Base-by-base conservation (phyloP, 2,113 vertebrate genomes). In the Argyrosomus japonicus region DNA sequence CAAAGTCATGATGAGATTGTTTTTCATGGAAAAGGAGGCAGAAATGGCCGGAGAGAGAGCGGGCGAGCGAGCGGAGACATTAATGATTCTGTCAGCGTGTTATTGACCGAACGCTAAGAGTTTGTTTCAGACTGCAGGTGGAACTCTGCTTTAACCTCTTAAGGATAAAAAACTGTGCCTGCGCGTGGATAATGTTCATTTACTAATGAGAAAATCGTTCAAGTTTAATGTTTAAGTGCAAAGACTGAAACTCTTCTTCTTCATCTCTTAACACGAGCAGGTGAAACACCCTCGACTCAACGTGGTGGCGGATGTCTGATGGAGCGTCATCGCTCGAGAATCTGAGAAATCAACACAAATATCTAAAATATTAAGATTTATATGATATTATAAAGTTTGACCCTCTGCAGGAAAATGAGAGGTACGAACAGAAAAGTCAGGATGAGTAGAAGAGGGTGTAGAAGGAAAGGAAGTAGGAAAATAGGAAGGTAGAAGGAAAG, bases 1-100 rank as follows among this genome's bases (percentile, higher is more conserved):
- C 84, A 77, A 81, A 81, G 82, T 81, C 83, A 72, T 9, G 54
- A 79, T 53, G 68, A 40, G 69, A 64, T 9, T 18, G 57, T 40
- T 76, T 53, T 73, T 80, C 64, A 60, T 19, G 56, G 14, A n/a
- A 36, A 40, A 72, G 64, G 62, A 76, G 75, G 65, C 58, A 63
- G 79, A 36, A 77, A 57, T 18, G 29, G 48, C 18, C n/a, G 0
- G 18, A 60, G 62, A 58, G 45, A 36, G 36, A 8, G 36, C 6
- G 36, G 5, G 36, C 36, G 36, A 1, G 32, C 3, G 78, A 53
- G 17, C 48, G 0, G 3, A 32, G 51, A 68, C 60, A 72, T 76
- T 19, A 76, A 84, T 32, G 75, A 21, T 43, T 58, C 58, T 75
- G 82, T 77, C 88, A 15, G 68, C 14, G 18, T 17, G 6, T 18